A percentile compares a stretch with the other conserved stretches of the same genome.
Evolutionary conservation across 2,888 invertebrate genomes (phyloP).

Genomic region (Phasia obesa): DNA sequence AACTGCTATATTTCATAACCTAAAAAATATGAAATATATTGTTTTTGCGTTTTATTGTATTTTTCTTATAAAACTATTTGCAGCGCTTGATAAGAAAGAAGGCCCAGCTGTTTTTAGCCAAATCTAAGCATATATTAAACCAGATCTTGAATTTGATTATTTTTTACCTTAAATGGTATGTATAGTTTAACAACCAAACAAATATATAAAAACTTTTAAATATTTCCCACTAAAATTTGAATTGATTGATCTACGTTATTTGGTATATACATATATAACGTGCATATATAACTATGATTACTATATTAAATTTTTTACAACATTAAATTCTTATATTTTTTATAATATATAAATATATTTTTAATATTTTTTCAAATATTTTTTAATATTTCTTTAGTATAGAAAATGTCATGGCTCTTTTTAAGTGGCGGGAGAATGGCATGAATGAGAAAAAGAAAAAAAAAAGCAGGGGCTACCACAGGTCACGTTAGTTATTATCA

Average conservation of each 20-base stretch:
- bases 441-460: neutral
- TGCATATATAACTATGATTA: neutral
- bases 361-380: slow-evolving; percentile 35
- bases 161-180: slow-evolving; percentile 63
- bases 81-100: slow-evolving; percentile 36
- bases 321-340: slow-evolving; percentile 17
- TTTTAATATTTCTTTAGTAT: slow-evolving; percentile 63
- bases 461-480: slow-evolving; percentile 5
- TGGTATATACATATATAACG: slow-evolving; percentile 2
- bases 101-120: slow-evolving; percentile 26
- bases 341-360: slow-evolving; percentile 9
- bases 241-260: slow-evolving; percentile 23
- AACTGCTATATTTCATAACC: slow-evolving; percentile 56
- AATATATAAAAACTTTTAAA: slow-evolving; percentile 7
- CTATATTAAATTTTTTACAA: slow-evolving; percentile 18
- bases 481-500: slow-evolving; percentile 25
- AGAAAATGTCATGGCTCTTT: slow-evolving; percentile 56
- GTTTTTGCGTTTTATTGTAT: slow-evolving; percentile 55
- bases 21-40: slow-evolving; percentile 62
- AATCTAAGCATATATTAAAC: slow-evolving; percentile 4
- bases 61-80: slow-evolving; percentile 57
- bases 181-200: slow-evolving; percentile 43
- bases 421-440: slow-evolving; percentile 7
- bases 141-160: slow-evolving; percentile 36
- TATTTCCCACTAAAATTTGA: neutral